Conservation (phyloP, 2,113 vertebrate species). For the Perca fluviatilis region DNA sequence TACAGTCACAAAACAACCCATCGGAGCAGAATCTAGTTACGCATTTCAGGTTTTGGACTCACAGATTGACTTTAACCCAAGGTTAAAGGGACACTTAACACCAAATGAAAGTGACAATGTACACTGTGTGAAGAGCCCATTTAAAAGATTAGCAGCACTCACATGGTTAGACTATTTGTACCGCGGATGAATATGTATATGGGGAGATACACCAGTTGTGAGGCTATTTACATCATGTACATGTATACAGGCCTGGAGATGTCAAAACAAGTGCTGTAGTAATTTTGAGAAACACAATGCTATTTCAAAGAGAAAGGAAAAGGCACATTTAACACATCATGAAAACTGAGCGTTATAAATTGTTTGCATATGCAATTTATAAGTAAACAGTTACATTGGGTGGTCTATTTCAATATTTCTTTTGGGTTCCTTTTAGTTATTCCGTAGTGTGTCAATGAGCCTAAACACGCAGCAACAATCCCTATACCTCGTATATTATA, state of each 20-base stretch:
- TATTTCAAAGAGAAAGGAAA: background rate
- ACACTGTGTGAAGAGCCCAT: background rate
- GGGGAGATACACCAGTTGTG: background rate
- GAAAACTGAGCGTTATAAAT: background rate
- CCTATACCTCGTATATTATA: background rate
- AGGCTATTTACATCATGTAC: background rate
- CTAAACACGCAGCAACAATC: background rate
- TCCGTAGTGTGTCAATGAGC: background rate
- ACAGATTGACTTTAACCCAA: conserved; percentile 19
- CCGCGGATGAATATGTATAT: background rate
- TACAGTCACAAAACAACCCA: background rate
- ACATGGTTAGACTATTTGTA: background rate
- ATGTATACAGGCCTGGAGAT: background rate
- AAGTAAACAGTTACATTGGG: background rate
- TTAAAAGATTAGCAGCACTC: conserved; percentile 19
- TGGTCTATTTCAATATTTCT: background rate
- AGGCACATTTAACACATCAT: background rate
- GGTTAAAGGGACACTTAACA: conserved; percentile 13
- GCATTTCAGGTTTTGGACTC: background rate
- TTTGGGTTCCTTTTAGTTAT: background rate
- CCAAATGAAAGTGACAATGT: conserved; percentile 8
- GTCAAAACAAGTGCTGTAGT: background rate
- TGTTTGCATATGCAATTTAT: background rate
- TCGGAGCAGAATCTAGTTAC: conserved; percentile 3
- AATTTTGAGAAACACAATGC: background rate